Conservation (phyloP, 2,113 vertebrate species). For the Cyprinodon tularosa region DNA sequence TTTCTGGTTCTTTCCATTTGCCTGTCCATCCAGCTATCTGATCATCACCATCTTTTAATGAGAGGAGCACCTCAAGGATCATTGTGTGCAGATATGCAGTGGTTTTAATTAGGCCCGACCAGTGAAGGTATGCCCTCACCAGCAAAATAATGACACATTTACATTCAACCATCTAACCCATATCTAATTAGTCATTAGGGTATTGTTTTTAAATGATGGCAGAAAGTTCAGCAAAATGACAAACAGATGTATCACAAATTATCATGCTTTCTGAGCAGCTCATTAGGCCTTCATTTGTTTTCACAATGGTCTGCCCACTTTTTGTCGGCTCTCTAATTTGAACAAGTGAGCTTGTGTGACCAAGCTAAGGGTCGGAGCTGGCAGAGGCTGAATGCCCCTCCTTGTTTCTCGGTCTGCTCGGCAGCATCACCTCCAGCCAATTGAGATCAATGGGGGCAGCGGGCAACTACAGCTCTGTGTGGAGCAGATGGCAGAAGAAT, state of each 20-base stretch:
- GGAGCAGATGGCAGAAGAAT: constrained; percentile 80
- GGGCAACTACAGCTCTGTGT: constrained; percentile 67
- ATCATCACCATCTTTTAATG: constrained; percentile 69
- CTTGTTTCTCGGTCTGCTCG: constrained; percentile 70
- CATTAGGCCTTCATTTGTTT: constrained; percentile 69
- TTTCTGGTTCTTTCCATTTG: constrained; percentile 19
- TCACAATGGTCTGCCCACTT: constrained; percentile 45
- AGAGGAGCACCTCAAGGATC: constrained; percentile 80
- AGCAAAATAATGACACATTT: constrained; percentile 82
- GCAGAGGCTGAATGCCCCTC: constrained; percentile 74
- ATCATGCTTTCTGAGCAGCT: constrained; percentile 67
- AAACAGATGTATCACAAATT: constrained; percentile 82
- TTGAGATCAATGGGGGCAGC: constrained; percentile 72
- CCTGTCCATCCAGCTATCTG: constrained; percentile 1
- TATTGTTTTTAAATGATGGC: constrained; percentile 70
- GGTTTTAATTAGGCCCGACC: constrained; percentile 76
- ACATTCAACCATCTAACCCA: constrained; percentile 78
- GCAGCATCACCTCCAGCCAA: constrained; percentile 69
- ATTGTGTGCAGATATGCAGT: constrained; percentile 73
- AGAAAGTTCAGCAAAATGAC: constrained; percentile 80
- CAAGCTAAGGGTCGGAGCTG: constrained; percentile 58
- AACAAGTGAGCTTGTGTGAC: constrained; percentile 66
- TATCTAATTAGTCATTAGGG: constrained; percentile 82
- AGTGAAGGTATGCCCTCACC: constrained; percentile 56
- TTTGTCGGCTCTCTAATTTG: constrained; percentile 58